Evolutionary conservation across 1,140 invertebrate species (phyloP).

Genomic region (Pogonognathellus flavescens): DNA sequence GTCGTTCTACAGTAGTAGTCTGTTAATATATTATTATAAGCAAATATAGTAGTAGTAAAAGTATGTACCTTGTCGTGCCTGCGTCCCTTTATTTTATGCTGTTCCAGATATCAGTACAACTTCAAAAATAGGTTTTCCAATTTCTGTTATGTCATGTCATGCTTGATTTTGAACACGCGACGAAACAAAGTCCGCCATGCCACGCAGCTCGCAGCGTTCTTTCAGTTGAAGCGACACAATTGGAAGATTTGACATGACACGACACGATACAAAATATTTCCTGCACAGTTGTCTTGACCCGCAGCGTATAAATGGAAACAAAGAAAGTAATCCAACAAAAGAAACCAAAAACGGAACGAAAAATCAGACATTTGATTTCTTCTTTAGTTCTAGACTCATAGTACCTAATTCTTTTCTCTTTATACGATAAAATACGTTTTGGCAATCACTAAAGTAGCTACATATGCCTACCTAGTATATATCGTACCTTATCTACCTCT

Average conservation of each 20-base stretch:
- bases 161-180: not conserved
- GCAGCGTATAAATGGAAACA: too few species aligned
- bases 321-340: too few species aligned
- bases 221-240: not conserved
- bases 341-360: too few species aligned
- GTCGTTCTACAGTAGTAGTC: not conserved
- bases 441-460: too few species aligned
- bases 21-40: not conserved
- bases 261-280: not conserved
- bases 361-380: too few species aligned
- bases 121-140: not conserved
- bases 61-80: not conserved
- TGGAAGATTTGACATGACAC: not conserved
- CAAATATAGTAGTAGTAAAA: not conserved
- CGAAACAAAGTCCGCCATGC: not conserved
- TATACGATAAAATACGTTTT: too few species aligned
- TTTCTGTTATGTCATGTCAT: constrained; percentile 6
- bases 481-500: too few species aligned
- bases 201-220: not conserved
- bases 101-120: not conserved
- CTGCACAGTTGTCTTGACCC: too few species aligned
- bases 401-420: too few species aligned
- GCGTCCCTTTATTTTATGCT: not conserved
- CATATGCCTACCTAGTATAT: too few species aligned
- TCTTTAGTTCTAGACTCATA: too few species aligned